Percentiles rank a stretch among this genome's conserved stretches.
Evolutionary conservation across 2,797 vertebrate genomes (phyloP).

Genomic region (Poeciliopsis turneri): DNA sequence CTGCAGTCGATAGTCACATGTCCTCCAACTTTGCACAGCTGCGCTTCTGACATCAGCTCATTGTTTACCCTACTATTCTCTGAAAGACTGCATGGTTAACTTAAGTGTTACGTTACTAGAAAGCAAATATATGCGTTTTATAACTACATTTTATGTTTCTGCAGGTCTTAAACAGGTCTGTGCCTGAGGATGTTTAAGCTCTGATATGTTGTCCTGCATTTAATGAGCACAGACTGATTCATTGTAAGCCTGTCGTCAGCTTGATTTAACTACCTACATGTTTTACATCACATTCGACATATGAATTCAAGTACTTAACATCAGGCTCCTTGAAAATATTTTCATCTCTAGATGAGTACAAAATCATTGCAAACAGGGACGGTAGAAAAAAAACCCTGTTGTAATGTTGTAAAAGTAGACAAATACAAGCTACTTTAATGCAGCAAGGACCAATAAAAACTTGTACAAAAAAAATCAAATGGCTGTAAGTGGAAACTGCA

Average conservation of each 20-base stretch:
- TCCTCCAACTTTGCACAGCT: constrained; percentile 3
- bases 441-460: constrained; percentile 14
- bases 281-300: not conserved
- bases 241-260: not conserved
- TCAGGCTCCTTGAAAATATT: not conserved
- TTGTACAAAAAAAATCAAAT: constrained; percentile 19
- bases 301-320: not conserved
- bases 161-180: not conserved
- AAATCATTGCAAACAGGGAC: not conserved
- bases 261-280: not conserved
- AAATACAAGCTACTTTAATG: not conserved
- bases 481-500: constrained; percentile 31
- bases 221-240: not conserved
- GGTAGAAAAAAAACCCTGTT: not conserved
- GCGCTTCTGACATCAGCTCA: not conserved
- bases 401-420: not conserved
- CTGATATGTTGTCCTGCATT: not conserved
- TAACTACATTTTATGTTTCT: not conserved
- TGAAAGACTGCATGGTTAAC: not conserved
- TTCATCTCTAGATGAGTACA: not conserved
- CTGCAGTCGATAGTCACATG: not conserved
- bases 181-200: not conserved
- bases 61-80: not conserved
- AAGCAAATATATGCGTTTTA: not conserved
- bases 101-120: not conserved